Base-by-base conservation (phyloP, 1,140 invertebrate species). In the Sinonovacula constricta region DNA sequence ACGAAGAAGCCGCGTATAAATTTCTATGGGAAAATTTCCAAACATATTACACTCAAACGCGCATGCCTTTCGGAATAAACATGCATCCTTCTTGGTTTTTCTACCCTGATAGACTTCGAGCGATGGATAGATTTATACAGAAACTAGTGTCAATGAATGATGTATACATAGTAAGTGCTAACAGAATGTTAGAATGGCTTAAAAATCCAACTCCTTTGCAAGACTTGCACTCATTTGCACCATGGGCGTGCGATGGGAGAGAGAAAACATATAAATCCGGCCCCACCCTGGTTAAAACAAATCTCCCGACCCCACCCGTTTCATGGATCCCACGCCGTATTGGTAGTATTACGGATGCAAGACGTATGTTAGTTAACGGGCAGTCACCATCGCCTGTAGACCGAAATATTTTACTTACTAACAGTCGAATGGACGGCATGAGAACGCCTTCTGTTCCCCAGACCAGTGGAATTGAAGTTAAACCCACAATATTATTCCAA, bases 21-120 rank as follows among this genome's bases (percentile, higher is more conserved):
- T 88, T 85, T 72, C 74, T 88, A 5, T 82, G 82, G 81, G 80
- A 85, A 56, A 87, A 88, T 72, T 88, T 88, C 57, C 65, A 78
- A 36, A 85, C 81, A 53, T 84, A 85, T 57, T 88, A 88, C 33
- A 79, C 79, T 24, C 80, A 66, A 26, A 81, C 81, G 57, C 63
- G 75, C 34, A 83, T 83, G 24, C 88, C 88, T 18, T 82, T 89
- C 53, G 86, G 87, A 53, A 82, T 89, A 49, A 85, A 88, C 53
- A 86, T 89, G 80, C 85, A 87, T 65, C 80, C 83, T 0, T 83
- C 83, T 34, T 89, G 88, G 88, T 86, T 88, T 70, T 75, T 76
- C 33, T 81, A 77, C 34, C 62, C 78, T 5, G 71, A 79, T 45
- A 51, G 81, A 12, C 68, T 85, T n/a, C 81, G 80, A 28, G 86